These are phyloP conservation scores for Stigmatopora argus DNA, from an alignment of 2,113 vertebrate genomes.

Conservation along the genomic window DNA sequence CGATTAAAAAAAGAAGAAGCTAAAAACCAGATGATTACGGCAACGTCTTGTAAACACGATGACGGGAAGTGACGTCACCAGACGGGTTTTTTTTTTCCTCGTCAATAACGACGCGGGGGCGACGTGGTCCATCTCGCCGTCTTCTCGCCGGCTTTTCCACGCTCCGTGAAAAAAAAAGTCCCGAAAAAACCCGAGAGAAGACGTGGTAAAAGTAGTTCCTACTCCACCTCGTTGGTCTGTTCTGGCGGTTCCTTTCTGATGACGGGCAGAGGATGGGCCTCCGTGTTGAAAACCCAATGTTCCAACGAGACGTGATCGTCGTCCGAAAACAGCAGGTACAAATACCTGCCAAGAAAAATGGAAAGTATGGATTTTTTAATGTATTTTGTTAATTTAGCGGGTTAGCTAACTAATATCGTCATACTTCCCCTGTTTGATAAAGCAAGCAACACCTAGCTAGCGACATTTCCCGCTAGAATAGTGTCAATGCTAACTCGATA, in stretches of 20 bases:
- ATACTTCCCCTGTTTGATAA: too few relatives aligned
- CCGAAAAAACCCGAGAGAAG: neutral
- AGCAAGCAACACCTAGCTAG: too few relatives aligned
- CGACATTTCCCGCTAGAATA: too few relatives aligned
- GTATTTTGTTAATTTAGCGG: too few relatives aligned
- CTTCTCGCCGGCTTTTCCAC: neutral
- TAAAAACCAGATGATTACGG: neutral
- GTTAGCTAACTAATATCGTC: too few relatives aligned
- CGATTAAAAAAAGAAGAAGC: neutral
- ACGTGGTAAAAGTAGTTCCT: slow-evolving; percentile 13
- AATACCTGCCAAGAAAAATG: slow-evolving; percentile 69
- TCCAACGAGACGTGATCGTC: slow-evolving; percentile 92
- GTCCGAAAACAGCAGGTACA: slow-evolving; percentile 94
- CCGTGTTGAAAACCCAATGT: slow-evolving; percentile 96
- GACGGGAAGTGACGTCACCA: neutral
- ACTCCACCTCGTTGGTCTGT: slow-evolving; percentile 65
- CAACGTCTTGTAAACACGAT: slow-evolving; percentile 9
- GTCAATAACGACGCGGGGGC: neutral
- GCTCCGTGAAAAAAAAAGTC: neutral
- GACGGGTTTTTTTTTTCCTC: neutral
- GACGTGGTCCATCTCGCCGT: neutral
- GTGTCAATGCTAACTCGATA: too few relatives aligned
- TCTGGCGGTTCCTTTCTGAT: slow-evolving; percentile 69
- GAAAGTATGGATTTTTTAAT: too few relatives aligned
- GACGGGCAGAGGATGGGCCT: slow-evolving; percentile 90